These are phyloP conservation scores for Holcopasites calliopsidis DNA, from an alignment of 1,140 invertebrate genomes.

Conservation along the genomic window DNA sequence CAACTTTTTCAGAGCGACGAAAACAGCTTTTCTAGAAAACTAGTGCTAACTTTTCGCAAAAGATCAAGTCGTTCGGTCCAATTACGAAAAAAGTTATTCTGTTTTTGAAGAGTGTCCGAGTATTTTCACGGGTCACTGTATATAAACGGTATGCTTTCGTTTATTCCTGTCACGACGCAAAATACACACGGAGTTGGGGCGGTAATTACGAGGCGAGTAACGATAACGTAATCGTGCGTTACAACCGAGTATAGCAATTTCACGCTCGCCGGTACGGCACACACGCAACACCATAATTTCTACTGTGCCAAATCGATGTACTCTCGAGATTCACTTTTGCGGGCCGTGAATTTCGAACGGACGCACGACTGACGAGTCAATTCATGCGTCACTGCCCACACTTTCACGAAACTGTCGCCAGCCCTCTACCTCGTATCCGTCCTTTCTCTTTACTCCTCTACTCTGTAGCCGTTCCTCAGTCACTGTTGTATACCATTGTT, in stretches of 20 bases:
- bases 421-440: neutral
- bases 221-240: constrained; percentile 37
- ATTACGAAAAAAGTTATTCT: no score
- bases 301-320: constrained; percentile 27
- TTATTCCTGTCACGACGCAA: constrained; percentile 29
- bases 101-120: no score
- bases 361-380: constrained; percentile 17
- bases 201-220: constrained; percentile 30
- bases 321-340: constrained; percentile 21
- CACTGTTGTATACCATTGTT: neutral
- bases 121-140: no score
- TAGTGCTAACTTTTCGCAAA: no score
- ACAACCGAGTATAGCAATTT: constrained; percentile 29
- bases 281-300: constrained; percentile 34
- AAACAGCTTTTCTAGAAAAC: no score
- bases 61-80: no score
- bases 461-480: neutral
- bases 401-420: constrained; percentile 29
- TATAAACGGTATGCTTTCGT: constrained; percentile 28
- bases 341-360: constrained; percentile 37
- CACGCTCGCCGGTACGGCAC: constrained; percentile 14
- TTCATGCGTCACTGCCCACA: constrained; percentile 38
- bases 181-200: neutral
- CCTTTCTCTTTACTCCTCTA: neutral
- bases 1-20: no score